Evolutionary conservation across 2,888 invertebrate species (phyloP), one percentile per base, ranked within the genome.

Genomic region (Euclidia mi): DNA sequence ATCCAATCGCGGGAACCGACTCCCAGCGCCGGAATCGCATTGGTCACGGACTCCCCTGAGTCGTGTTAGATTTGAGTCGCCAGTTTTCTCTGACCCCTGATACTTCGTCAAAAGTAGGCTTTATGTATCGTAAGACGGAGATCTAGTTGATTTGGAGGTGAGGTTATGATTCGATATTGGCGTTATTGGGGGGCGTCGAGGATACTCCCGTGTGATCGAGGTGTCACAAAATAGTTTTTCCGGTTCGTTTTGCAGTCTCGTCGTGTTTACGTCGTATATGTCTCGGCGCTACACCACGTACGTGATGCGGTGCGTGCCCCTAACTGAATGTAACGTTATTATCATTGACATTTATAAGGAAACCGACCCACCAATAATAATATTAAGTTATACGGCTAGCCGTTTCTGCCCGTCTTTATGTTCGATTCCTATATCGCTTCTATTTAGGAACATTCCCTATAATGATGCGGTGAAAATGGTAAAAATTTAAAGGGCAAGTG

Each of bases 191-290:
- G 81, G 81, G 79, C 82, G 83, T 77, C 71, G 69, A 63, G 78
- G 78, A 75, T 79, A 78, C 74, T 76, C 81, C 72, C 79, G 67
- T 62, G 76, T 76, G 80, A 82, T 81, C 80, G 87, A 87, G 85
- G 89, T 87, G 89, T 82, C 86, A 81, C 86, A 80, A 87, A 87
- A 87, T 89, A 89, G 88, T 89, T 88, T 87, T 84, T 82, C 80
- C 79, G 82, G 79, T 82, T 85, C 83, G 84, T 84, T 88, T 84
- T 71, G 65, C 71, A 65, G 77, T 71, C 76, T 74, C 55, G 65
- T 65, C 76, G 71, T 70, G 70, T 82, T 76, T 73, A 71, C 71
- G 59, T 65, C 40, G 29, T 32, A 32, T 40, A 11, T 45, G 46
- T 67, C 59, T 63, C 55, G 47, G 9, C 31, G 49, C 28, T 56